phyloP scores from a whole-genome alignment of 2,888 invertebrate genomes.

The Ametastegia equiseti region DNA sequence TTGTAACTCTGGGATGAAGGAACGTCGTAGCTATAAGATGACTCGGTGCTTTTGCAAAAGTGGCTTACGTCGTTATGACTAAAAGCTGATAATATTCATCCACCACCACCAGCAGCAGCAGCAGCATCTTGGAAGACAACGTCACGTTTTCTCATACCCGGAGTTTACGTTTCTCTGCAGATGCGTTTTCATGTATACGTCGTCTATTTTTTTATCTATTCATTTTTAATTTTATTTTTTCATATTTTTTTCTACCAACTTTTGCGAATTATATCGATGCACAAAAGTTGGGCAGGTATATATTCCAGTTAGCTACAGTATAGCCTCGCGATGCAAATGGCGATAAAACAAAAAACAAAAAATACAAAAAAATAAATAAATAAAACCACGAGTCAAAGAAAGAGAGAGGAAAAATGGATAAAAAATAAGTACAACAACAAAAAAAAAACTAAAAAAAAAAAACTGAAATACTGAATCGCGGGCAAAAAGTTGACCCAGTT shows the following conservation, averaged over 20 bases:
- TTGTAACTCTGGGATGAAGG: background rate
- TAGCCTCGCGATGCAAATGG: background rate
- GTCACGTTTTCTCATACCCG: too few species aligned
- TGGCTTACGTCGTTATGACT: background rate
- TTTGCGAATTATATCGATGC: background rate
- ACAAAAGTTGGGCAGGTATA: background rate
- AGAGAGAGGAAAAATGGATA: background rate
- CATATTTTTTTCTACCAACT: background rate
- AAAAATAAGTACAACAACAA: slow-evolving; percentile 35
- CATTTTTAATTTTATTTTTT: too few species aligned
- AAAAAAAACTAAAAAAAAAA: slow-evolving; percentile 38
- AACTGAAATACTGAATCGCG: background rate
- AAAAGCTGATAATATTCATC: slow-evolving; percentile 27
- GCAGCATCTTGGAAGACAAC: background rate
- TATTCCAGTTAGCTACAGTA: background rate
- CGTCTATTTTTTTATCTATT: too few species aligned
- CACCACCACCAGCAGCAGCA: background rate
- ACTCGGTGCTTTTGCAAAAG: background rate
- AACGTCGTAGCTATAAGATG: background rate
- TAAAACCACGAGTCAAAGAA: slow-evolving; percentile 21
- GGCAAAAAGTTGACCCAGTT: slow-evolving; percentile 46
- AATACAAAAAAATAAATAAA: too few species aligned
- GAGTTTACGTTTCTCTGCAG: too few species aligned
- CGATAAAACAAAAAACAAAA: background rate
- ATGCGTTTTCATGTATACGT: too few species aligned